Percentiles rank a stretch among this genome's conserved stretches.
Evolutionary conservation across 2,113 vertebrate genomes (phyloP).

Genomic region (Tragulus kanchil): DNA sequence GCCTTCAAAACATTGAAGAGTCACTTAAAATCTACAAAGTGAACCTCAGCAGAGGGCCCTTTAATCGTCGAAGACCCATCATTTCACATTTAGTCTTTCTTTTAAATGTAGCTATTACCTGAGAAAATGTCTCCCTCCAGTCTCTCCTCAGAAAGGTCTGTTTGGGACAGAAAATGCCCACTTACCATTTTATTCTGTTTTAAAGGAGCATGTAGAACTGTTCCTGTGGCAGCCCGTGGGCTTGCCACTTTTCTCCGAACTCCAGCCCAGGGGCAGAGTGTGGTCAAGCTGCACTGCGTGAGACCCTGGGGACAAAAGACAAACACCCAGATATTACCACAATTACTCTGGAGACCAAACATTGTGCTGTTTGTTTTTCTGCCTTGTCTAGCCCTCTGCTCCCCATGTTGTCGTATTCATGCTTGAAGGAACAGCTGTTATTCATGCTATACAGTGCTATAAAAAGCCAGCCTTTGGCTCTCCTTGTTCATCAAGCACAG

Average conservation of each 20-base stretch:
- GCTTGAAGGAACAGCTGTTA: slow-evolving; percentile 68
- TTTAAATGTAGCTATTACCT: slow-evolving; percentile 44
- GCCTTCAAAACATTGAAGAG: slow-evolving; percentile 62
- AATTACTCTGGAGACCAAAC: slow-evolving; percentile 54
- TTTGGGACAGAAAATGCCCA: not conserved
- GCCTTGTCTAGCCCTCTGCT: slow-evolving; percentile 44
- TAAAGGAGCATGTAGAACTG: not conserved
- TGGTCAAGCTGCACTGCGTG: not conserved
- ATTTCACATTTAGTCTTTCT: slow-evolving; percentile 55
- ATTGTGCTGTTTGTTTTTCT: slow-evolving; percentile 72
- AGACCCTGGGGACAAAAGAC: slow-evolving; percentile 38
- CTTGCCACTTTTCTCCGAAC: slow-evolving; percentile 7
- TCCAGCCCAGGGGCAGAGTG: not conserved
- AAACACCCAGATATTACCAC: slow-evolving; percentile 23
- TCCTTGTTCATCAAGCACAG: slow-evolving; percentile 62
- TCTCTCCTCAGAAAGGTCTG: slow-evolving; percentile 35
- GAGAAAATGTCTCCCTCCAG: not conserved
- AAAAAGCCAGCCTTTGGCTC: slow-evolving; percentile 59
- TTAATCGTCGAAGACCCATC: slow-evolving; percentile 59
- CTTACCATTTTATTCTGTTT: slow-evolving; percentile 35
- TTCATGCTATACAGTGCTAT: slow-evolving; percentile 34
- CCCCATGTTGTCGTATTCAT: slow-evolving; percentile 44
- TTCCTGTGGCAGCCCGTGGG: not conserved
- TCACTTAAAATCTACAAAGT: slow-evolving; percentile 65
- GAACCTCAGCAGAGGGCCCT: slow-evolving; percentile 52